A percentile compares a stretch with the other conserved stretches of the same genome.
phyloP scores from a whole-genome alignment of 2,113 vertebrate genomes.

The Puntigrus tetrazona region DNA sequence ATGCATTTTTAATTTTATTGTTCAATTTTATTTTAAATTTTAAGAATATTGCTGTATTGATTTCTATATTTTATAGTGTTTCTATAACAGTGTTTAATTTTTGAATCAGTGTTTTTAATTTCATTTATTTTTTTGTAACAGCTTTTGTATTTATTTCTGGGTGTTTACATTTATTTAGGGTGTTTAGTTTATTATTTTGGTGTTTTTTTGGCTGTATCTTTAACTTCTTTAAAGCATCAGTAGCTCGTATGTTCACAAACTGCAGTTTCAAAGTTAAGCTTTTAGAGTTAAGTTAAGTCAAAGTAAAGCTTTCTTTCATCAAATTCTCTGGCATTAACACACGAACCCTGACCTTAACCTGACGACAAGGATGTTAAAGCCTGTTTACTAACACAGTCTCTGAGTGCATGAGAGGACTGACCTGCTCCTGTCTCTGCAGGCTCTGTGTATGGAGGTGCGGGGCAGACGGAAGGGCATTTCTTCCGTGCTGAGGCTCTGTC shows the following conservation, averaged over 20 bases:
- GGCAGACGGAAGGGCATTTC: slow-evolving; percentile 86
- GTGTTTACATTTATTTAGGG: background rate
- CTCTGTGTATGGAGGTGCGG: slow-evolving; percentile 87
- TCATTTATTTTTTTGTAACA: background rate
- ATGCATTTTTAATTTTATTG: background rate
- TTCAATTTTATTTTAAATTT: background rate
- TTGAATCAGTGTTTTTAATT: background rate
- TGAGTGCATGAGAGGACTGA: background rate
- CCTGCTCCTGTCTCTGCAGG: slow-evolving; percentile 68
- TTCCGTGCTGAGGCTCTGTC: slow-evolving; percentile 90
- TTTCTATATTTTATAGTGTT: background rate
- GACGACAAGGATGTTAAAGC: background rate
- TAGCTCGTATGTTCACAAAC: background rate
- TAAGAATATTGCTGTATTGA: background rate
- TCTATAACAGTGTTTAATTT: no score
- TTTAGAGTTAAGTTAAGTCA: background rate
- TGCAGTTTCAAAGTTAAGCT: background rate
- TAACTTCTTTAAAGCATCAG: background rate
- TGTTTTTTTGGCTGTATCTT: background rate
- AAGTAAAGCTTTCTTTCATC: background rate
- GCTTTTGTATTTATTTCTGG: background rate
- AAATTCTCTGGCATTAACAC: slow-evolving; percentile 5
- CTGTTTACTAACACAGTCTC: background rate
- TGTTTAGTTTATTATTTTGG: background rate
- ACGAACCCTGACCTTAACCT: background rate